These are phyloP conservation scores for Allophyes oxyacanthae DNA, from an alignment of 2,888 invertebrate genomes.

Conservation along the genomic window DNA sequence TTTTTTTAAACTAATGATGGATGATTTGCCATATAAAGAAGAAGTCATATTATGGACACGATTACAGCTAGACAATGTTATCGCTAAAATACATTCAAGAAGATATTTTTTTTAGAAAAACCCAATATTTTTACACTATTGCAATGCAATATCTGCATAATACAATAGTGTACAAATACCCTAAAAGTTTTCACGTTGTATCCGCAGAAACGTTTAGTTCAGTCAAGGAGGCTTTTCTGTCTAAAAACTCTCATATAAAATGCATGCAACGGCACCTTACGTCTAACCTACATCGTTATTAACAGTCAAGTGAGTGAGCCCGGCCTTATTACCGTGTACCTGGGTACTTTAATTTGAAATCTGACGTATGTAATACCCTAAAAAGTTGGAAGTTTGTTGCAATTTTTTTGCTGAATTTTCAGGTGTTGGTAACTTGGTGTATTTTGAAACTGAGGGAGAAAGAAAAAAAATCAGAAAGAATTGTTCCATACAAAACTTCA, in stretches of 20 bases:
- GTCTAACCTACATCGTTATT: conserved; percentile 41
- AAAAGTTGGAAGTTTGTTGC: conserved; percentile 13
- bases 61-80: no score
- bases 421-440: no score
- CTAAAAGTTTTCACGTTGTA: conserved; percentile 8
- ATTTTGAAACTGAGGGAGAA: no score
- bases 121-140: not conserved
- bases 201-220: conserved; percentile 24
- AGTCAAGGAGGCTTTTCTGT: conserved; percentile 16
- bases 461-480: no score
- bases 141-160: conserved; percentile 31
- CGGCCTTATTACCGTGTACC: conserved; percentile 25
- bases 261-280: conserved; percentile 40
- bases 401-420: conserved; percentile 12
- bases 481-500: no score
- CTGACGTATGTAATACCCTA: conserved; percentile 1
- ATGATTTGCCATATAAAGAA: no score
- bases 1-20: no score
- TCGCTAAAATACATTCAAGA: no score
- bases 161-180: conserved; percentile 17
- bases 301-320: conserved; percentile 25
- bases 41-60: no score
- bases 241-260: conserved; percentile 49
- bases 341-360: conserved; percentile 47
- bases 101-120: no score